Conservation (phyloP, 2,888 invertebrate genomes). For the Hypomecis atomaria region DNA sequence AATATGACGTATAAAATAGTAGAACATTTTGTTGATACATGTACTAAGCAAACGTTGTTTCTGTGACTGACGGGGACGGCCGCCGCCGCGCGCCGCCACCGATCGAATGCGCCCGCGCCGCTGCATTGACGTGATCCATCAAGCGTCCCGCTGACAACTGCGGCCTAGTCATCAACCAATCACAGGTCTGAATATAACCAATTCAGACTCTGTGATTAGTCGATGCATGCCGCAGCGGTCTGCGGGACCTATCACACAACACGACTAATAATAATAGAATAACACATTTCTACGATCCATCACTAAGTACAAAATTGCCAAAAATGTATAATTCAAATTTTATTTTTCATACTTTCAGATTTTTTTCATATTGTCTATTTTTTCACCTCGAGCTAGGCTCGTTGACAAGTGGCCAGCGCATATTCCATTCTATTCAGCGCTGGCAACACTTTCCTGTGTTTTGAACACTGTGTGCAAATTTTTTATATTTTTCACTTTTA, state of each 20-base stretch:
- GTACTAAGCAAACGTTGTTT: conserved; percentile 78
- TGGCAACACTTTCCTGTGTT: conserved; percentile 59
- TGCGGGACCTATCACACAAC: conserved; percentile 18
- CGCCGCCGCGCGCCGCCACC: conserved; percentile 50
- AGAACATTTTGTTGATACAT: conserved; percentile 82
- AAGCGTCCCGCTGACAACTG: not conserved
- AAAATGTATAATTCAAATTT: conserved; percentile 66
- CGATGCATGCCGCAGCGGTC: too few relatives aligned
- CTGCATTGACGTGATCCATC: conserved; percentile 39
- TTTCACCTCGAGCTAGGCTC: conserved; percentile 56
- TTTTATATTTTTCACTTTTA: conserved; percentile 45
- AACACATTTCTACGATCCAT: conserved; percentile 66
- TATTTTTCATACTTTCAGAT: conserved; percentile 52
- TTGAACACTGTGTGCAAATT: conserved; percentile 58
- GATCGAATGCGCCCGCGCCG: conserved; percentile 61
- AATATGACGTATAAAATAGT: conserved; percentile 59
- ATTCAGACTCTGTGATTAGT: too few relatives aligned
- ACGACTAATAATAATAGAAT: conserved; percentile 48
- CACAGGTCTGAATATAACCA: too few relatives aligned
- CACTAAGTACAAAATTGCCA: conserved; percentile 85
- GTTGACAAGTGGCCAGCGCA: conserved; percentile 55
- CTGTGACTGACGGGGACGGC: conserved; percentile 70
- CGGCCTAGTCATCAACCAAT: too few relatives aligned
- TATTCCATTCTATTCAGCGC: conserved; percentile 56
- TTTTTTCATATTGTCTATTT: conserved; percentile 43